These are phyloP conservation scores for Hippocampus mohnikei DNA, from an alignment of 2,113 vertebrate species.

Conservation along the genomic window DNA sequence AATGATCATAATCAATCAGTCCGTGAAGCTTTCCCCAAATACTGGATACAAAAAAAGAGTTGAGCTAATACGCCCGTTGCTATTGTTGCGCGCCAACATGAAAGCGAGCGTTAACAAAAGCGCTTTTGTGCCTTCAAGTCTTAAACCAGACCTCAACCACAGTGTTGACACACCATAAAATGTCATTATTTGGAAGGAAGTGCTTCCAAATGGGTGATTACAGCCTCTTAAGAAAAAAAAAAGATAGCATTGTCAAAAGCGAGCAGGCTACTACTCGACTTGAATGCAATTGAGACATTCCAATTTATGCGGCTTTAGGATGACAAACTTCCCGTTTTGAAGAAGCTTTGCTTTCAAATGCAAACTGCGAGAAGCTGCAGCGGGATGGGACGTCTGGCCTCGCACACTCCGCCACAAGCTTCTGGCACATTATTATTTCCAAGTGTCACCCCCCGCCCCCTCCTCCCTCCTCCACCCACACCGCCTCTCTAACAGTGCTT, in stretches of 20 bases:
- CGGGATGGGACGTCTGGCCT: constrained; percentile 35
- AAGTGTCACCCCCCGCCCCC: constrained; percentile 64
- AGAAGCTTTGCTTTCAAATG: constrained; percentile 1
- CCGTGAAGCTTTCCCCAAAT: not conserved
- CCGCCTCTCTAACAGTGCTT: constrained; percentile 48
- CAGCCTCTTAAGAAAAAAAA: not conserved
- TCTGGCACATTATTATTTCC: constrained; percentile 51
- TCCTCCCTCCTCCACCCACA: not conserved
- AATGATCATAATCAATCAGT: not conserved
- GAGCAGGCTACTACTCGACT: not conserved
- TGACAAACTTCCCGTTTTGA: not conserved
- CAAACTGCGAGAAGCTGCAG: constrained; percentile 29
- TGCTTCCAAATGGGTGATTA: not conserved
- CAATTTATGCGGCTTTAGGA: not conserved
- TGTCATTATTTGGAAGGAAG: constrained; percentile 3
- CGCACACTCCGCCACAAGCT: constrained; percentile 7
- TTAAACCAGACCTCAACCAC: not conserved
- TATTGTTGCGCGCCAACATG: not conserved
- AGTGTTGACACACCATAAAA: constrained; percentile 4
- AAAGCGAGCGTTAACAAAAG: not conserved
- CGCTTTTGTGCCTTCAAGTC: not conserved
- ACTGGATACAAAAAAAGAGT: not conserved
- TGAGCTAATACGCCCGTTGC: not conserved
- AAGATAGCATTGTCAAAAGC: not conserved
- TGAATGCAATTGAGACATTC: not conserved